Base-by-base conservation (phyloP, 2,797 vertebrate species). In the Heliangelus exortis region DNA sequence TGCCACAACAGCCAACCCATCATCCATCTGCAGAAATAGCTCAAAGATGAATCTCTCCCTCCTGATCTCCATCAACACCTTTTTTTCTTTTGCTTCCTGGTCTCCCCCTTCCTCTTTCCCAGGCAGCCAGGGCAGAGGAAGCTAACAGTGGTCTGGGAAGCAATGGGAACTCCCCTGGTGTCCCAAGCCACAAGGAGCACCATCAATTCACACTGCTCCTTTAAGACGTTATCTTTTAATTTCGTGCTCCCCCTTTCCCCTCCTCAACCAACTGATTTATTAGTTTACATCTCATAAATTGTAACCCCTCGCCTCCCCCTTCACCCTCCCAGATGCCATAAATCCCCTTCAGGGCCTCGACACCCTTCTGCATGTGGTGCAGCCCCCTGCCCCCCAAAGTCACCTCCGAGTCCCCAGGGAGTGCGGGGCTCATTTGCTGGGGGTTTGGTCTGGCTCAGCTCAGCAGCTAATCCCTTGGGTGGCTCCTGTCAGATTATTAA, bases 401-500 rank as follows among this genome's bases (percentile, higher is more conserved):
- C 97, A 98, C 98, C 97, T 97, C 97, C 57, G 33, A 18, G 93
- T 97, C 98, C 96, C 97, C 45, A 16, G 96, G 96, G 97, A 97
- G 96, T 3, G 20, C 26, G 81, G 97, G 97, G 96, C 97, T 98
- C 97, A 97, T 97, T 98, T 97, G 97, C 97, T 75, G 90, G 97
- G 97, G 97, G 98, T 95, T 97, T 97, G 97, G 97, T 96, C 97
- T 96, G 96, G 96, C 97, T 98, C 93, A 69, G 97, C 97, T 98
- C 97, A 91, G 93, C 93, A 66, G 96, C 97, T 98, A 98, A 98
- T 98, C 98, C 98, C 98, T 92, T 97, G 97, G 97, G 98, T 98
- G 97, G 97, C 97, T 97, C 98, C 98, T 98, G 98, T 98, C 98
- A 98, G 98, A 98, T 98, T 98, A 98, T 98, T 98, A 98, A 98